These are phyloP conservation scores for Lepidonotus clava DNA, from an alignment of 2,888 invertebrate species.

Conservation along the genomic window DNA sequence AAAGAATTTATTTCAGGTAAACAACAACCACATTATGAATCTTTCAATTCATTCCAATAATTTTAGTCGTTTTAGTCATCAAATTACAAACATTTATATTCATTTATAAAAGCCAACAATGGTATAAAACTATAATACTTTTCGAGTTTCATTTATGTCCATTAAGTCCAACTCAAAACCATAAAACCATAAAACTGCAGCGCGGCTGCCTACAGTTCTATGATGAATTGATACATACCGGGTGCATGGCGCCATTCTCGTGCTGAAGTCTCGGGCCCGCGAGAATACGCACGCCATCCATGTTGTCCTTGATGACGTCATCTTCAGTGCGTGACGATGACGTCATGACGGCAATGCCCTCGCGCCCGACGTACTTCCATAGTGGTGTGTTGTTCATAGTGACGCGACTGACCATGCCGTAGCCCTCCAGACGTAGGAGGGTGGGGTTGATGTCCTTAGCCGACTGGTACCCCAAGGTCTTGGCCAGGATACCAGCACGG, in stretches of 20 bases:
- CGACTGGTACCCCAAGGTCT: constrained; percentile 40
- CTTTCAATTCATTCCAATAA: too few species aligned
- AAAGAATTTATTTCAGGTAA: too few species aligned
- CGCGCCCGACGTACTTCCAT: constrained; percentile 38
- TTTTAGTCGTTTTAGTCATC: too few species aligned
- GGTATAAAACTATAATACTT: too few species aligned
- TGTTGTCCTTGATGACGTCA: not conserved
- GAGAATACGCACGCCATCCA: not conserved
- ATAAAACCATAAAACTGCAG: too few species aligned
- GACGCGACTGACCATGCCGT: constrained; percentile 21
- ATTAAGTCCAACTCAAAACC: too few species aligned
- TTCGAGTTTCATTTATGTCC: too few species aligned
- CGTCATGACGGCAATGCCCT: constrained; percentile 5
- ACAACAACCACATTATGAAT: too few species aligned
- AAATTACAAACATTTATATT: too few species aligned
- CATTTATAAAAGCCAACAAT: too few species aligned
- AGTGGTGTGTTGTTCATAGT: constrained; percentile 43
- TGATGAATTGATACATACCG: not conserved
- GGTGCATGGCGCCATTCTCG: not conserved
- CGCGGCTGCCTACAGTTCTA: too few species aligned
- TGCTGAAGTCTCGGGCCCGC: not conserved
- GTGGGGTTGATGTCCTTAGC: constrained; percentile 43
- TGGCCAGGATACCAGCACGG: constrained; percentile 38
- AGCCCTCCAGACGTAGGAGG: constrained; percentile 40
- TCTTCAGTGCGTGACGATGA: not conserved